Evolutionary conservation across 2,888 invertebrate genomes (phyloP).

Genomic region (Hetaerina titia): DNA sequence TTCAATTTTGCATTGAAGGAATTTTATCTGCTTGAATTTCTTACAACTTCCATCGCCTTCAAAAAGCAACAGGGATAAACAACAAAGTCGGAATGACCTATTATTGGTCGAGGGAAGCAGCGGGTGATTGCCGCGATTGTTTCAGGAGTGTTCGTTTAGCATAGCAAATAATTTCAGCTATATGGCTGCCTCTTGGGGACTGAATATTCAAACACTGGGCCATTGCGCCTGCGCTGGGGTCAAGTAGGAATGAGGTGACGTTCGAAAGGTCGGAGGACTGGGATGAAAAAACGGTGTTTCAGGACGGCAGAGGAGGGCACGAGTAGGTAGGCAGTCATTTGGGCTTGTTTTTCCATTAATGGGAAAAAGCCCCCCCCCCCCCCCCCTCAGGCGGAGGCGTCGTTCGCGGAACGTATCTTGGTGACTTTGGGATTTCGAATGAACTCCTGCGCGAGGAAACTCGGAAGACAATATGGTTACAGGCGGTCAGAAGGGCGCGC

Average conservation of each 20-base stretch:
- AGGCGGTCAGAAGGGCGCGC: neutral
- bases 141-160: neutral
- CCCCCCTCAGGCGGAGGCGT: neutral
- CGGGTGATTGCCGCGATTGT: no score
- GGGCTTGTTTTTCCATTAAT: slow-evolving; percentile 9
- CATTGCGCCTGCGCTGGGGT: neutral
- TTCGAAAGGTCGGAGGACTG: neutral
- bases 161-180: neutral
- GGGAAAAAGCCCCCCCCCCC: neutral
- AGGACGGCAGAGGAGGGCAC: neutral
- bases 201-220: neutral
- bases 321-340: neutral
- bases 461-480: neutral
- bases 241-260: neutral
- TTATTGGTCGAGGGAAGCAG: no score
- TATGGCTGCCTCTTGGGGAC: neutral
- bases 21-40: no score
- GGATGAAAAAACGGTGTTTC: neutral
- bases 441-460: neutral
- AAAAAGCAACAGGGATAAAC: no score
- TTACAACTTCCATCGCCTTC: no score
- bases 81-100: no score
- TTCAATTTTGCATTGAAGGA: no score
- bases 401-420: neutral
- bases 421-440: neutral